Evolutionary conservation across 2,113 vertebrate genomes (phyloP).

Genomic region (Cephalopterus ornatus): DNA sequence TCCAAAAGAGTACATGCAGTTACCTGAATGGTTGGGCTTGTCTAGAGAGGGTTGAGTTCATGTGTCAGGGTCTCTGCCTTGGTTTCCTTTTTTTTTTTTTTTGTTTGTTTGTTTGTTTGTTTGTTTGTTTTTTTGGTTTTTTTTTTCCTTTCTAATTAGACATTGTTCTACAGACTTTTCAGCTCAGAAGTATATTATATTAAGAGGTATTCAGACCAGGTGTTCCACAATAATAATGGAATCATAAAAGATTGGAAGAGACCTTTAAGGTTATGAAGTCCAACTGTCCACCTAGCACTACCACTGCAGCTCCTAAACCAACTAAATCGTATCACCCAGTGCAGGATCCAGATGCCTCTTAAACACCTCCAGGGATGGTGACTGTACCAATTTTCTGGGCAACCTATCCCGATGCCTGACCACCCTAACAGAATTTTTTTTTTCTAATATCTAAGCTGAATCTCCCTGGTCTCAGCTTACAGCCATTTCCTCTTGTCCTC

Average conservation of each 20-base stretch:
- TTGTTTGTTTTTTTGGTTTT: too few relatives aligned
- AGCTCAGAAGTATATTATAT: not conserved
- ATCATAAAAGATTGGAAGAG: not conserved
- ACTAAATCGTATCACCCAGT: not conserved
- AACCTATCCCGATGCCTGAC: not conserved
- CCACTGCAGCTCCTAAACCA: not conserved
- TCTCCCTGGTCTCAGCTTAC: not conserved
- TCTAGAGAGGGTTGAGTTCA: not conserved
- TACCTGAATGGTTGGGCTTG: not conserved
- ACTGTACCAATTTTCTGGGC: not conserved
- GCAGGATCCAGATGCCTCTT: not conserved
- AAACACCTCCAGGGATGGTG: not conserved
- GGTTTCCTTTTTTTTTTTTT: too few relatives aligned
- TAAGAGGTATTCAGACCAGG: not conserved
- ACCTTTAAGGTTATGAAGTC: not conserved
- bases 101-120: too few relatives aligned
- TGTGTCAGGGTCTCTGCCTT: not conserved
- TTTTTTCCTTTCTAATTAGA: not conserved
- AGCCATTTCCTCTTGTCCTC: not conserved
- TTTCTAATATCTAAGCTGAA: not conserved
- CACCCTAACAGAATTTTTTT: not conserved
- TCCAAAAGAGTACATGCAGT: not conserved
- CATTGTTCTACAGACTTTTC: not conserved
- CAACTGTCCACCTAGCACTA: not conserved
- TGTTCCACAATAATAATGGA: not conserved